These are phyloP conservation scores for Rotaria magnacalcarata DNA, from an alignment of 2,888 invertebrate genomes.

Conservation along the genomic window DNA sequence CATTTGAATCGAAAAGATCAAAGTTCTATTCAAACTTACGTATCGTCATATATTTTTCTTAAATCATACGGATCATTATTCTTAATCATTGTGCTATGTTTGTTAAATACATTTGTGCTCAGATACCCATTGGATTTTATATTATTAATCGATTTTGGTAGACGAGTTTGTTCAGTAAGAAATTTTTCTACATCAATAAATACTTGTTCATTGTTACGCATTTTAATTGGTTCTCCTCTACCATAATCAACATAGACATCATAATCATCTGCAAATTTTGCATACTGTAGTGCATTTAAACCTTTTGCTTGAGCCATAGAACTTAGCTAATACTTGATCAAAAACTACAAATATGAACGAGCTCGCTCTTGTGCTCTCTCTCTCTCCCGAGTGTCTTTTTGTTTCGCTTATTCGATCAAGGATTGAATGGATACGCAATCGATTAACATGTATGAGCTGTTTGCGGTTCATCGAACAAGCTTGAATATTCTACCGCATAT, in stretches of 20 bases:
- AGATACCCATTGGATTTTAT: neutral
- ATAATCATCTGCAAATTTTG: neutral
- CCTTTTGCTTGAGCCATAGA: neutral
- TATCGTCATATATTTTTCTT: no score
- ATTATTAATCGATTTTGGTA: neutral
- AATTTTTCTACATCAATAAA: neutral
- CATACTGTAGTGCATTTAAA: neutral
- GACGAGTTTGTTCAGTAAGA: neutral
- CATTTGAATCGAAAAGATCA: no score
- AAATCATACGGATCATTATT: no score
- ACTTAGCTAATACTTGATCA: neutral
- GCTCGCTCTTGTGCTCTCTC: neutral
- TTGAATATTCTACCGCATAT: neutral
- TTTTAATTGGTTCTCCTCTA: neutral
- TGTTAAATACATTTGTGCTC: no score
- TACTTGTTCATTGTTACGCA: neutral
- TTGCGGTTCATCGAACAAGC: constrained; percentile 17
- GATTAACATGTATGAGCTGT: neutral
- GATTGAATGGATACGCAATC: neutral
- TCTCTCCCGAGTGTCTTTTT: neutral
- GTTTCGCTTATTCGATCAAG: neutral
- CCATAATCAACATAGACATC: neutral
- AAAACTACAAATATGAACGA: neutral
- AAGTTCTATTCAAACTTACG: no score
- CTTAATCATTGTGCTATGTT: no score